Evolutionary conservation across 1,140 invertebrate species (phyloP).

Genomic region (Drosophila pruinosa): DNA sequence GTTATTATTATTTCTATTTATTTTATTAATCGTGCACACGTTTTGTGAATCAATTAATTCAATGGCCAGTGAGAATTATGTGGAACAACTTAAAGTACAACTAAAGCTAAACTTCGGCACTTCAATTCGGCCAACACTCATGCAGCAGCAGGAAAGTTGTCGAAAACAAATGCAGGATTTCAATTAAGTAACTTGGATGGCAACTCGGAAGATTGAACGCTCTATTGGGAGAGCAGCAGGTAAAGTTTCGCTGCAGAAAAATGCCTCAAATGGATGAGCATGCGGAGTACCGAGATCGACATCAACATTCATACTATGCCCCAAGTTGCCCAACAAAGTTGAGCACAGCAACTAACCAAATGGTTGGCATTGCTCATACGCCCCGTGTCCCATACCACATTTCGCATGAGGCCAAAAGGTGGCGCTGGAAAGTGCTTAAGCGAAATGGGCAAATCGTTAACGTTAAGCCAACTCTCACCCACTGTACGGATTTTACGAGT

Average conservation of each 20-base stretch:
- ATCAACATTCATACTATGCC: constrained; percentile 14
- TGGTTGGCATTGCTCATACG: constrained; percentile 37
- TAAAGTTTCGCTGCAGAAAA: constrained; percentile 18
- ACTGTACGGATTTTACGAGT: constrained; percentile 22
- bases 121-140: constrained; percentile 5
- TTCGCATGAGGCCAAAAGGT: constrained; percentile 29
- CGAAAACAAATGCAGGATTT: constrained; percentile 51
- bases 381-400: not conserved
- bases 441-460: constrained; percentile 47
- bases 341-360: constrained; percentile 23
- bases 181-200: constrained; percentile 40
- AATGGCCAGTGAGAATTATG: constrained; percentile 21
- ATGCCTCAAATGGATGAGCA: constrained; percentile 35
- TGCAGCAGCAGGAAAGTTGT: constrained; percentile 32
- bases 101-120: constrained; percentile 22
- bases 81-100: constrained; percentile 26
- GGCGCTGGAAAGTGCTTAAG: constrained; percentile 35
- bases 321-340: constrained; percentile 44
- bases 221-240: constrained; percentile 28
- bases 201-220: constrained; percentile 42
- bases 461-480: constrained; percentile 24
- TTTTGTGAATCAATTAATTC: constrained; percentile 20
- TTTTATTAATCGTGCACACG: constrained; percentile 14
- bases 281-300: constrained; percentile 3
- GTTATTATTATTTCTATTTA: not conserved